Base-by-base conservation (phyloP, 2,888 invertebrate species). In the Alentia gelatinosa region DNA sequence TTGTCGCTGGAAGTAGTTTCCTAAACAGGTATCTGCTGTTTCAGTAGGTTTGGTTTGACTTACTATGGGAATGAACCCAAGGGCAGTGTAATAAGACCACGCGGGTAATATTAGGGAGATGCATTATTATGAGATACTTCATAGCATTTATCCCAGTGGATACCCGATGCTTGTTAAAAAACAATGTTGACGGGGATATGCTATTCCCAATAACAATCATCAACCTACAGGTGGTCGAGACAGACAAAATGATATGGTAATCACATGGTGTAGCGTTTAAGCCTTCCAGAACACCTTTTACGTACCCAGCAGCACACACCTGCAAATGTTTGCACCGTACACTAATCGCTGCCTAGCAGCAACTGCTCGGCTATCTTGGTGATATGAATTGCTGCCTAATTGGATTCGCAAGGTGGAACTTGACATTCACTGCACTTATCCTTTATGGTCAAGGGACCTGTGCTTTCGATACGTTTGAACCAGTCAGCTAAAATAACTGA, bases 311-410 rank as follows among this genome's bases (percentile, higher is more conserved):
- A 5, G 33, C 33, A 4, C 15, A 26, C 3, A 68, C 68, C 68
- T 68, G 47, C 47, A 47, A 1, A 26, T 68, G 3, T 68, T 4
- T 68, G 26, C 26, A 68, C 68, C 5, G n/a, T 4, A 1, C 3
- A 3, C 30, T 56, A n/a, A n/a, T 56, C 23, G 56, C 56, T 56
- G 56, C n/a, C 56, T 56, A 26, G 7, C 30, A 68, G 68, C 68
- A 68, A 68, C 68, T 68, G 68, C 68, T 68, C 30, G 68, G 68
- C 68, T 30, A 30, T 68, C 68, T 56, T 56, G 56, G 56, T 68
- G 68, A 68, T 68, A 68, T 68, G 68, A 26, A 68, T 68, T 26
- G 68, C 68, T 68, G 68, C 68, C 68, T 68, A 1, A 15, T 30
- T 15, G 47, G 47, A 7, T 42, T 42, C 47, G 7, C 47, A 15